Base-by-base conservation (phyloP, 2,888 invertebrate genomes). In the Mayetiola destructor region DNA sequence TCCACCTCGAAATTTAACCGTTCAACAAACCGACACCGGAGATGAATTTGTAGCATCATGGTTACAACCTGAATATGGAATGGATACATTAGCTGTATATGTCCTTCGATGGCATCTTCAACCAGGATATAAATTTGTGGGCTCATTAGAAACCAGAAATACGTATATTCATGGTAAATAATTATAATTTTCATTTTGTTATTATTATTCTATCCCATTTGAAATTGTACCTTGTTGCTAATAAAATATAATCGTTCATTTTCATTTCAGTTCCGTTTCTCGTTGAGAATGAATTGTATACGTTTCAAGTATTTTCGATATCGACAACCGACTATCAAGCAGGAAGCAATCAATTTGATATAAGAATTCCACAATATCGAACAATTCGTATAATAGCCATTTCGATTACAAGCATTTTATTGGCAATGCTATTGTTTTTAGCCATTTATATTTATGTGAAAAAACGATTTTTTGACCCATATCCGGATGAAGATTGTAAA, bases 21-120 rank as follows among this genome's bases (percentile, higher is more conserved):
- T 85, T 56, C 23, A 12, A 21, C 20, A n/a, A 21, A 77, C 80
- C 29, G 77, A 81, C 58, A 81, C 84, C 48, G 80, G 80, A 56
- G 84, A 84, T 60, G 89, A 88, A 27, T 85, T 86, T 69, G 73
- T 85, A 57, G 80, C 91, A 40, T 81, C 81, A 59, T 88, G 88
- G 88, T 76, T 80, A 59, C 78, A 78, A 57, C 84, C 86, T 1
- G 74, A 74, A 27, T 74, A 76, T 58, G 80, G 79, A 0, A 70
- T 74, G 59, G 77, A 79, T 29, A 71, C 71, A 37, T 68, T 84
- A 23, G 74, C 79, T 58, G 70, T 78, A 42, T 88, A 87, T 67
- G 73, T 78, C 6, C 78, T 88, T 39, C 79, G 80, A 64, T 87
- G 87, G 86, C 81, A 77, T 68, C 76, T 79, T 63, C 80, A 80